Base-by-base conservation (phyloP, 2,888 invertebrate genomes). In the Lepidonotus clava region DNA sequence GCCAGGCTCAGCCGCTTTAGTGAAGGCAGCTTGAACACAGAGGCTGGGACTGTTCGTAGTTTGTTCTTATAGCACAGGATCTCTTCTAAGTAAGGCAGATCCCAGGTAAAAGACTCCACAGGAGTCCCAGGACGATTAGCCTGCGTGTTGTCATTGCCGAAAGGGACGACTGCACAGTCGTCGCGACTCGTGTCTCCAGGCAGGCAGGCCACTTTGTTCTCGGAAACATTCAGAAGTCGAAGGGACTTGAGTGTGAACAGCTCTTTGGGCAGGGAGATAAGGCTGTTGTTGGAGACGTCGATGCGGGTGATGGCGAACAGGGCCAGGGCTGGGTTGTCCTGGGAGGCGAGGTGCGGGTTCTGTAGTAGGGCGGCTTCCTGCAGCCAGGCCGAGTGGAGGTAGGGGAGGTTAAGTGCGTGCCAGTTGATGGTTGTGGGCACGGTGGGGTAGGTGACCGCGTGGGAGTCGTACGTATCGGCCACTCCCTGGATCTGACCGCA, bases 281-380 rank as follows among this genome's bases (percentile, higher is more conserved):
- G 95, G 87, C 96, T 96, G 94, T 99, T 99, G 93, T 97, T 96
- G 8, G 98, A 98, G 66, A 99, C 95, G 94, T 99, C 99, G 38
- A 99, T 95, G 56, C 98, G 95, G 0, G 99, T 99, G 87, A 99
- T 96, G 0, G 98, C 98, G 92, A 96, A 97, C n/a, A 98, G 95
- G 0, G 97, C 96, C 66, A 89, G 95, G 95, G 90, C 96, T 95
- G 88, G 96, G 96, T 93, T 41, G 11, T 56, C 41, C 8, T 96
- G 96, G 84, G 96, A 95, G 90, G 96, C 96, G 38, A 98, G 94
- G 91, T 96, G 96, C 0, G 96, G 96, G 95, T 99, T 99, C 34
- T 98, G 96, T 87, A 97, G 96, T 56, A 97, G 94, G 0, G 97
- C 97, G 0, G 98, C 98, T 90, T 96, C 96, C 1, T 96, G 96